These are phyloP conservation scores for Gopherus flavomarginatus DNA, from an alignment of 2,113 vertebrate species.

Conservation along the genomic window DNA sequence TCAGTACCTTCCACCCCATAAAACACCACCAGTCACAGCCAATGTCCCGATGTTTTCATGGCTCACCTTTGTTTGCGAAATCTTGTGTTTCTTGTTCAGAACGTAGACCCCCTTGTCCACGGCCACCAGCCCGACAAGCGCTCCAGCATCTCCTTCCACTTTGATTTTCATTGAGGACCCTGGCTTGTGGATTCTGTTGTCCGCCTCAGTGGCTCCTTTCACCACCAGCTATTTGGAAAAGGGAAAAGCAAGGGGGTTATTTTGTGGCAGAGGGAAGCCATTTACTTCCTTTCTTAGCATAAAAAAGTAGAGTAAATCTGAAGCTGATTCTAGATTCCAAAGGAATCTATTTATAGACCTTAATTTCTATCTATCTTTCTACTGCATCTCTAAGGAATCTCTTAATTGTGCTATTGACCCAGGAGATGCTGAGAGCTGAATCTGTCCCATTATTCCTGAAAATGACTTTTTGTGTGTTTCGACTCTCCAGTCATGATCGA, in stretches of 20 bases:
- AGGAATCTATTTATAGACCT: background rate
- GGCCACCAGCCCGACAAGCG: constrained; percentile 80
- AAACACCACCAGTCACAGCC: background rate
- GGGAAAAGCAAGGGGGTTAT: fast-evolving
- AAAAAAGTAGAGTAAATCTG: background rate
- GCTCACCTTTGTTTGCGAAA: constrained; percentile 79
- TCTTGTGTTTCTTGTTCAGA: constrained; percentile 78
- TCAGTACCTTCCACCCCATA: background rate
- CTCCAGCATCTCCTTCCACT: constrained; percentile 72
- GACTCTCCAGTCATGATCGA: background rate
- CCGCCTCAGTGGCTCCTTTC: constrained; percentile 21
- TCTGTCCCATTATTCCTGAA: background rate
- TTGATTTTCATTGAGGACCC: constrained; percentile 73
- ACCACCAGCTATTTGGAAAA: constrained; percentile 72
- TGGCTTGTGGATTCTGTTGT: constrained; percentile 61
- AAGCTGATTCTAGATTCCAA: background rate
- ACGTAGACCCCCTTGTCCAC: constrained; percentile 83
- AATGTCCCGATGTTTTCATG: background rate
- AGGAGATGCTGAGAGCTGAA: background rate
- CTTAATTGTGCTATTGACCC: background rate
- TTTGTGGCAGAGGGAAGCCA: background rate
- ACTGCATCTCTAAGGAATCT: background rate
- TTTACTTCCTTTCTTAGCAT: background rate
- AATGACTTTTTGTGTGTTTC: background rate
- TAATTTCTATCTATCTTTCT: background rate